Evolutionary conservation across 2,113 vertebrate species (phyloP).

Genomic region (Ramphastos sulfuratus): DNA sequence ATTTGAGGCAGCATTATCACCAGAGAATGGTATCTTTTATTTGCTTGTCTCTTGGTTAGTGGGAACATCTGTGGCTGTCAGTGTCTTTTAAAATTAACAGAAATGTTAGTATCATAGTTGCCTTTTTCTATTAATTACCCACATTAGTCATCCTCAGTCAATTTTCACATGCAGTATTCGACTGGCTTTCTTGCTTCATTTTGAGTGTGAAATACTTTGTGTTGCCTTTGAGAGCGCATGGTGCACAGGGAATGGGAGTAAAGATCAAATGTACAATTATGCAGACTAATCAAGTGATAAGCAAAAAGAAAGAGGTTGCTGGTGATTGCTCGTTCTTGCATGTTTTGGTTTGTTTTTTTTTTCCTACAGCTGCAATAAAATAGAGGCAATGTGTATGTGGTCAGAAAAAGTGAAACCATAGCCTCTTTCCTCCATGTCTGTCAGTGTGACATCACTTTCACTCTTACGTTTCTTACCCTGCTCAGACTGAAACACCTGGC

Average conservation of each 20-base stretch:
- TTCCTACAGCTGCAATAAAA: not conserved
- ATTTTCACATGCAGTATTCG: not conserved
- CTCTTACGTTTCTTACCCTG: not conserved
- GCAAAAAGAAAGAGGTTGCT: not conserved
- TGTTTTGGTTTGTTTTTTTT: no score
- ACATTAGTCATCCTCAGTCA: not conserved
- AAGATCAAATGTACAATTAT: not conserved
- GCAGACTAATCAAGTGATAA: not conserved
- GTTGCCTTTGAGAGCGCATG: not conserved
- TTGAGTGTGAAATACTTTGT: not conserved
- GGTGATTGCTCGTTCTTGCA: not conserved
- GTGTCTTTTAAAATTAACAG: not conserved
- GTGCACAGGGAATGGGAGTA: not conserved
- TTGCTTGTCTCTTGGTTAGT: not conserved
- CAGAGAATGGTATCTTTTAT: not conserved
- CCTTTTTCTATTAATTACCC: not conserved
- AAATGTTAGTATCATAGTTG: not conserved
- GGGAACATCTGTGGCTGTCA: not conserved
- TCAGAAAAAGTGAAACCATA: not conserved
- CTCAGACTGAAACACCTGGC: not conserved
- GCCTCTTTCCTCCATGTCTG: not conserved
- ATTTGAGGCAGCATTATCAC: not conserved
- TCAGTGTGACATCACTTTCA: not conserved
- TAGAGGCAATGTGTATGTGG: not conserved
- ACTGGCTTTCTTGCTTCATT: not conserved